Percentiles rank a stretch among this genome's conserved stretches.
These are phyloP conservation scores for Pteropus rufus DNA, from an alignment of 2,797 vertebrate species.

Conservation along the genomic window DNA sequence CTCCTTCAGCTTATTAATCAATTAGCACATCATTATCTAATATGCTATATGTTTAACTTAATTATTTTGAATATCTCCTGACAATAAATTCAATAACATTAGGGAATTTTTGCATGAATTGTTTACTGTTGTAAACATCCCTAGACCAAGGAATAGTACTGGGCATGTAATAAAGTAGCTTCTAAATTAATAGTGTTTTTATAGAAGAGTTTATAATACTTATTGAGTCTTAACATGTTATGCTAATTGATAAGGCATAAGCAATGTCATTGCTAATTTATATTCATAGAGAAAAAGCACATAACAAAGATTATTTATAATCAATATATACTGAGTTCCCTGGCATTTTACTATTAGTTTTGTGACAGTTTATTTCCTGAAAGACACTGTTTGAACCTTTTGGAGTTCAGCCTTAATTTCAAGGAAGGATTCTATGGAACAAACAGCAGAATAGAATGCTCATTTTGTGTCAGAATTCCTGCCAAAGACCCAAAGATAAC, in stretches of 20 bases:
- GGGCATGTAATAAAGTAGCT: neutral
- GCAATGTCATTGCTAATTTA: neutral
- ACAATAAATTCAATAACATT: neutral
- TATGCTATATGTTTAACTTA: neutral
- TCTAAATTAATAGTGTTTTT: neutral
- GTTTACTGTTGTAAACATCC: neutral
- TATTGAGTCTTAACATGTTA: neutral
- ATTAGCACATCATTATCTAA: neutral
- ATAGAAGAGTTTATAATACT: neutral
- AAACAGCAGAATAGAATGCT: neutral
- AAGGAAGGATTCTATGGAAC: neutral
- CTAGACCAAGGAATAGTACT: neutral
- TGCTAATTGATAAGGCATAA: neutral
- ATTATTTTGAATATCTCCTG: neutral
- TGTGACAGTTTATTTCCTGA: neutral
- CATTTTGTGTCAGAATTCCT: neutral
- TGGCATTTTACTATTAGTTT: neutral
- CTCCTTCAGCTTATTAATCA: neutral
- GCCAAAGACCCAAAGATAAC: neutral
- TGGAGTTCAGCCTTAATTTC: neutral
- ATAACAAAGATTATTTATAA: neutral
- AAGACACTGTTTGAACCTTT: neutral
- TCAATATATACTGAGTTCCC: neutral
- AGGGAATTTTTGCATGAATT: neutral
- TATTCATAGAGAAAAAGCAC: neutral